These are phyloP conservation scores for Harmothoe impar DNA, from an alignment of 2,888 invertebrate species.

Conservation along the genomic window DNA sequence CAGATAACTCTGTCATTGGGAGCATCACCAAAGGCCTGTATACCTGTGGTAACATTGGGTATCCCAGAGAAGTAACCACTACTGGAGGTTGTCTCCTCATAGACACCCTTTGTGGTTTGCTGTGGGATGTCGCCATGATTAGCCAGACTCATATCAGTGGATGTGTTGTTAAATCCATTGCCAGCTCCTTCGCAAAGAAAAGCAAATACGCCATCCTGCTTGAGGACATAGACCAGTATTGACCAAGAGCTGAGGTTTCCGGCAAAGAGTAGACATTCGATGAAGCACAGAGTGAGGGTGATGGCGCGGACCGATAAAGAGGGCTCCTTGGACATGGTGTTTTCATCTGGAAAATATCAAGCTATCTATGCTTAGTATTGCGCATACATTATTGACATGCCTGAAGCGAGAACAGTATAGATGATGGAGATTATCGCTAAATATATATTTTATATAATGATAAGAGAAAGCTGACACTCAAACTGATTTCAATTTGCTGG, in stretches of 20 bases:
- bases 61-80: background rate
- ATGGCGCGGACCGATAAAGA: background rate
- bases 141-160: background rate
- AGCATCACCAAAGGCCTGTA: background rate
- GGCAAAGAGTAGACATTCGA: constrained; percentile 37
- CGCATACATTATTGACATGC: no score
- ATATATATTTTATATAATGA: no score
- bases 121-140: background rate
- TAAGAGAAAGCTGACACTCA: no score
- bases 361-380: no score
- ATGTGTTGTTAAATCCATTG: background rate
- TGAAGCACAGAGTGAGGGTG: constrained; percentile 5
- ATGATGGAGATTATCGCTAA: no score
- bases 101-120: no score
- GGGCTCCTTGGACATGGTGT: background rate
- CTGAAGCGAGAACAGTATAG: no score
- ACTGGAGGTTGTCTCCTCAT: background rate
- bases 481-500: no score
- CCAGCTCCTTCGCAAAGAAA: background rate
- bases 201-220: constrained; percentile 26
- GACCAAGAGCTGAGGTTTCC: constrained; percentile 51
- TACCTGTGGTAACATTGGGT: background rate
- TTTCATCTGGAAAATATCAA: background rate
- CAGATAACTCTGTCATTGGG: background rate
- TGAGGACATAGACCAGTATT: constrained; percentile 7